These are phyloP conservation scores for Orthosia gothica DNA, from an alignment of 2,888 invertebrate genomes.

Conservation along the genomic window DNA sequence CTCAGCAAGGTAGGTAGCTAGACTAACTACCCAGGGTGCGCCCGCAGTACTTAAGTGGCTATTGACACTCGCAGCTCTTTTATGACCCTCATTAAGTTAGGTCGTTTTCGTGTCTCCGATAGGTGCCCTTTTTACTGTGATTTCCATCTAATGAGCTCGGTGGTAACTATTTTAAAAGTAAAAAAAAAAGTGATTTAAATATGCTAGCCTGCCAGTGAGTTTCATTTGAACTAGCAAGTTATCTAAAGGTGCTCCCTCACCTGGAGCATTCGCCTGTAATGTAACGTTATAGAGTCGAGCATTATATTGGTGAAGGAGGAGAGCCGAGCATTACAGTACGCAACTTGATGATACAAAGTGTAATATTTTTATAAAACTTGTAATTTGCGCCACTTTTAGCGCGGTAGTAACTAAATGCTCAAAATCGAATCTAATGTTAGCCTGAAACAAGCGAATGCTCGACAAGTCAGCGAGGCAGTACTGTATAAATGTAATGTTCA, in stretches of 20 bases:
- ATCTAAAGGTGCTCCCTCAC: neutral
- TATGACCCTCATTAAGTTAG: constrained; percentile 17
- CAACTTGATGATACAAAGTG: no score
- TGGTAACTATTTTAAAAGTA: neutral
- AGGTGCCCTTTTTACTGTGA: constrained; percentile 10
- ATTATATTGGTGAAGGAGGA: no score
- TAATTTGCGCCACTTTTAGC: no score
- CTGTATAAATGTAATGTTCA: no score
- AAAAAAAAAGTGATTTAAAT: neutral
- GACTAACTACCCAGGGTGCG: neutral
- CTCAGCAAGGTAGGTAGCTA: neutral
- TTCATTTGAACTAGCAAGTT: neutral
- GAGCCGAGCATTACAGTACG: no score
- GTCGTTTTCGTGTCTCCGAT: constrained; percentile 2
- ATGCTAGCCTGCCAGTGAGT: neutral
- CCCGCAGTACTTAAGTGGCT: constrained; percentile 13
- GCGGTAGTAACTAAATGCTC: no score
- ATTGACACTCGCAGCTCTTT: constrained; percentile 17
- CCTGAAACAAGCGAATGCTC: no score
- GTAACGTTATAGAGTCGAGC: no score
- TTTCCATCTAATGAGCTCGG: neutral
- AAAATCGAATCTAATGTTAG: no score
- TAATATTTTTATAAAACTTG: no score
- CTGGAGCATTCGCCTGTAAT: no score
- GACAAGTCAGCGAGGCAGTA: no score